These are phyloP conservation scores for Lasiurus borealis DNA, from an alignment of 2,113 vertebrate species.

Conservation along the genomic window DNA sequence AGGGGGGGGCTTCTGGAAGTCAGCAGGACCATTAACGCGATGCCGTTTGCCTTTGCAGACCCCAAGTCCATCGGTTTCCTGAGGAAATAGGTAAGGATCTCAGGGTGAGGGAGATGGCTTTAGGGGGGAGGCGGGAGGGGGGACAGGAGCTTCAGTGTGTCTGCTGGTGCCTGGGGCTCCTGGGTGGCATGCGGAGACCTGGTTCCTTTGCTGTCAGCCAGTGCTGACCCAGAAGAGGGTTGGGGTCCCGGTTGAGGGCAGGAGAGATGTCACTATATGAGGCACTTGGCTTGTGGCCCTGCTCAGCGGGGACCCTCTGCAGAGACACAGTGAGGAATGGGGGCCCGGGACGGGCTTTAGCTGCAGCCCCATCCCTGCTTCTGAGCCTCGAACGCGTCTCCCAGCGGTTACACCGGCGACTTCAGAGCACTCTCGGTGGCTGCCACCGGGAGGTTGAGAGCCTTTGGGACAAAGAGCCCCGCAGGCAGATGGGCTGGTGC, in stretches of 20 bases:
- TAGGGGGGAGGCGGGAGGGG: not conserved
- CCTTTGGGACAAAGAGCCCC: not conserved
- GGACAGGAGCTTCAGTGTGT: not conserved
- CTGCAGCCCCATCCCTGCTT: not conserved
- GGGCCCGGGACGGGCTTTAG: not conserved
- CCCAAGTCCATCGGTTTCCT: conserved; percentile 79
- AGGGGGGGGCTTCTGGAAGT: not conserved
- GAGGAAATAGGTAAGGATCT: conserved; percentile 84
- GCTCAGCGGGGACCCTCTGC: not conserved
- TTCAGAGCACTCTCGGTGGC: not conserved
- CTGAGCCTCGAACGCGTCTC: not conserved
- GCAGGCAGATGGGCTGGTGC: not conserved
- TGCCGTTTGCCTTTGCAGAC: conserved; percentile 76
- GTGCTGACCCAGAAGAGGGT: not conserved
- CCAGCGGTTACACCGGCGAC: no score
- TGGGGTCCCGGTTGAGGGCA: not conserved
- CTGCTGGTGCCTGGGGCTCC: not conserved
- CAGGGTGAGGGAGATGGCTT: not conserved
- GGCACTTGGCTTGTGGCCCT: not conserved
- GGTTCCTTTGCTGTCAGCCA: not conserved
- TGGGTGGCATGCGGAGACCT: not conserved
- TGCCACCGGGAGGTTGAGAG: not conserved
- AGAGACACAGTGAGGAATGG: not conserved
- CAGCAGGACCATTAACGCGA: not conserved
- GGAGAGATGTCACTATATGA: not conserved